Evolutionary conservation across 1,140 invertebrate genomes (phyloP), one percentile per base, ranked within the genome.

Genomic region (Dendroctonus ponderosae): DNA sequence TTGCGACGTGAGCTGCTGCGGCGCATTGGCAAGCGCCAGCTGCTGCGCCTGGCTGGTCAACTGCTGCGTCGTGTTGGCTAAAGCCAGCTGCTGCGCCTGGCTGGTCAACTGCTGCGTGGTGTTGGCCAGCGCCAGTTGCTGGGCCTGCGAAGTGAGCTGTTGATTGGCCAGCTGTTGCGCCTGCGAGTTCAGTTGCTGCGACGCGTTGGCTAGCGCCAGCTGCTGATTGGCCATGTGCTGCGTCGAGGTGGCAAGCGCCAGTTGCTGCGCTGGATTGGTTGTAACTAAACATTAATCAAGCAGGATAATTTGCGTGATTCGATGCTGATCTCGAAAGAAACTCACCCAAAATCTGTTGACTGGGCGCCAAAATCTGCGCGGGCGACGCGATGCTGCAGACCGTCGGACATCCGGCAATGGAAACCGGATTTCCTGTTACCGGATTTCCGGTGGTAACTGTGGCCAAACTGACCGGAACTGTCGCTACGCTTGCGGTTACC

Each of bases 401-500:
- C 57, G 86, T 82, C 0, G 86, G 84, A 82, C 84, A 70, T 79
- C 82, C 73, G 78, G 83, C 50, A 82, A 84, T 62, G 80, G 85
- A 61, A 80, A 85, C 81, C 82, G 72, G 65, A 63, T 84, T 71
- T 7, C 70, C 75, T 11, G 75, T 74, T 8, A 78, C 76, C 3
- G 75, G 72, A 69, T 75, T 78, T 42, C 77, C 73, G 12, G 76
- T 78, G 7, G 76, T 72, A 5, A 78, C 77, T 3, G 85, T 84
- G 4, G 85, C 85, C 74, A 87, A 82, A 63, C 84, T 85, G 7
- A 87, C 85, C 6, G 86, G 84, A 53, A 87, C 85, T n/a, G 85
- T 85, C 7, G 85, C 85, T 12, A 86, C 85, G 66, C 83, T 84
- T 0, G 84, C 84, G 12, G 84, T 84, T 3, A 86, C 84, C 5